Conservation (phyloP, 53 echinoderm and acorn worm species). For the Paracentrotus lividus region DNA sequence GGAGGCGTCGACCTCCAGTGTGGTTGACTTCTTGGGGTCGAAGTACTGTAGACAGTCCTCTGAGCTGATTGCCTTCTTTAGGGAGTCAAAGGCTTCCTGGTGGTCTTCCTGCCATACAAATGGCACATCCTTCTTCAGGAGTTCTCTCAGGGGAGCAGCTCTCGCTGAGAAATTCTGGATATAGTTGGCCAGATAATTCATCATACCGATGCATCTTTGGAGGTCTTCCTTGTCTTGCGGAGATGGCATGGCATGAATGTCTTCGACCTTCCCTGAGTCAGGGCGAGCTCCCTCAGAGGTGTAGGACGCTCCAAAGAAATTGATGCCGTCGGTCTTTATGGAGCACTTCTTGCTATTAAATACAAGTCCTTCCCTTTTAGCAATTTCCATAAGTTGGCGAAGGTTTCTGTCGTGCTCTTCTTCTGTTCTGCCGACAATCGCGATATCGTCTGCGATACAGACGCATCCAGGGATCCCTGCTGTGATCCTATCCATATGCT, state of each 20-base stretch:
- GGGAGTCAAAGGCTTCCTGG: conserved; percentile 55
- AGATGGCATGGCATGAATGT: conserved; percentile 71
- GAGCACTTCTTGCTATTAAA: conserved; percentile 73
- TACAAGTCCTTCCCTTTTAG: conserved; percentile 62
- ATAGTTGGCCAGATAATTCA: conserved; percentile 68
- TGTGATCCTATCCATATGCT: conserved; percentile 73
- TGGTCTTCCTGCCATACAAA: conserved; percentile 74
- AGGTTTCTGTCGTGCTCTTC: conserved; percentile 73
- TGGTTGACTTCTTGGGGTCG: conserved; percentile 4
- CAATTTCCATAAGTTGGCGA: conserved; percentile 50
- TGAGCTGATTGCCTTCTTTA: conserved; percentile 49
- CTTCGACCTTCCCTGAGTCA: conserved; percentile 71
- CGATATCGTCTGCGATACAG: conserved; percentile 73
- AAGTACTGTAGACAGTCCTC: conserved; percentile 56
- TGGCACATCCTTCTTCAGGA: conserved; percentile 64
- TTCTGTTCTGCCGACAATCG: conserved; percentile 54
- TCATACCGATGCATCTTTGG: conserved; percentile 75
- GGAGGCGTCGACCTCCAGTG: conserved; percentile 75
- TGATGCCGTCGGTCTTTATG: conserved; percentile 67
- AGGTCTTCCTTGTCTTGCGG: conserved; percentile 85
- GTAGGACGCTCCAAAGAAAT: conserved; percentile 74
- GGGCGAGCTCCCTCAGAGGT: conserved; percentile 70
- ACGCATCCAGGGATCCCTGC: conserved; percentile 76
- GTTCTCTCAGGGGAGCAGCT: conserved; percentile 40
- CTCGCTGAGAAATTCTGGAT: conserved; percentile 71